Conservation (phyloP, 2,113 vertebrate species). For the Candoia aspera region DNA sequence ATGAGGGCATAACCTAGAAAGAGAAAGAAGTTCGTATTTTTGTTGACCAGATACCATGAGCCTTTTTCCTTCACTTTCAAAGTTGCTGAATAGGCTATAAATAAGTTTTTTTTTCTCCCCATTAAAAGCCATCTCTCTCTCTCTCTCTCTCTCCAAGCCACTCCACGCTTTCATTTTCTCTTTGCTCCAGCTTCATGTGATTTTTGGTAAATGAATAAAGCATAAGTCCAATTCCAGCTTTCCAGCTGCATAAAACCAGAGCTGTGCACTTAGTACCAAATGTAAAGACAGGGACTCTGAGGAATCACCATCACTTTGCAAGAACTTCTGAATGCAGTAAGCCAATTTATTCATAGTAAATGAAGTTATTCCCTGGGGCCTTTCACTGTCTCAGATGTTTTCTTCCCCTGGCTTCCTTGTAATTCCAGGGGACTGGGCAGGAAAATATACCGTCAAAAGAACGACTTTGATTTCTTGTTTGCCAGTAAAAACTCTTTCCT, state of each 20-base stretch:
- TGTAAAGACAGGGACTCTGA: not conserved
- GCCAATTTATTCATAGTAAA: not conserved
- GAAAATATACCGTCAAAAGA: too few relatives aligned
- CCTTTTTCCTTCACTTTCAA: not conserved
- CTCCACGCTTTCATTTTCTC: not conserved
- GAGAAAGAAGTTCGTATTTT: not conserved
- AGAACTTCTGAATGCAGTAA: not conserved
- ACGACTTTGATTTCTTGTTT: too few relatives aligned
- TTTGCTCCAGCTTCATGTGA: not conserved
- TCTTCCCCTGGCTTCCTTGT: not conserved
- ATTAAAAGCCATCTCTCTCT: not conserved
- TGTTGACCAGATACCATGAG: not conserved
- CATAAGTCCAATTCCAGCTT: not conserved
- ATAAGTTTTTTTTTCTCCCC: not conserved
- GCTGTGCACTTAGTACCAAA: not conserved
- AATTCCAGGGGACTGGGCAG: not conserved
- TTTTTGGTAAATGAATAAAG: not conserved
- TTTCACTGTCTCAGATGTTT: not conserved
- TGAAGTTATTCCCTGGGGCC: not conserved
- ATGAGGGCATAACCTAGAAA: not conserved
- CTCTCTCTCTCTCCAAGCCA: too few relatives aligned
- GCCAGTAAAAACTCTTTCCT: too few relatives aligned
- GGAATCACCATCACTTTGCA: not conserved
- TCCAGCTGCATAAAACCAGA: not conserved
- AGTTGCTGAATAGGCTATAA: not conserved